Base-by-base conservation (phyloP, 2,797 vertebrate species). In the Syngnathus acus region DNA sequence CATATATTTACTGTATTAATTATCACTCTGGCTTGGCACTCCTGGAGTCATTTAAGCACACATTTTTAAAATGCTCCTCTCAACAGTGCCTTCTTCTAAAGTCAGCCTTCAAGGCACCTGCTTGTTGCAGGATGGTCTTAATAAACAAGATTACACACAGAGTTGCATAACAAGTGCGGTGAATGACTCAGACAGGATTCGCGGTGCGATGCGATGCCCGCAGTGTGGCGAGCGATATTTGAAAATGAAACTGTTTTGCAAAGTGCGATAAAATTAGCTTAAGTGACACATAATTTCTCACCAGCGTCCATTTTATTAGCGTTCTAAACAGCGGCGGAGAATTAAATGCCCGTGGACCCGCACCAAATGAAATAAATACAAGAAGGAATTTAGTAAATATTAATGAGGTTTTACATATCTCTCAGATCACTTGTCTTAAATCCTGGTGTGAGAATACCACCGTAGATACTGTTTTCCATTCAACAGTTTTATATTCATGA, bases 191-290 rank as follows among this genome's bases (percentile, higher is more conserved):
- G 62, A 48, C 45, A 50, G 45, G 26, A 50, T 32, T 50, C 32
- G 26, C 45, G 23, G 45, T 39, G 62, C 23, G 13, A 38, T 37
- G 47, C 45, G 26, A 50, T 38, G 59, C 65, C 70, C 71, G 63
- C 72, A 69, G 74, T 69, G 62, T 50, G 67, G 40, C n/a, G 62
- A 50, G 43, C 37, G 10, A 65, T 61, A 54, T 53, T 68, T 43
- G 59, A 43, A 66, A 78, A 82, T 77, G 11, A 78, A 79, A 71
- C 43, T 53, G 59, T 78, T 75, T 75, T 72, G 68, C 45, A 82
- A 77, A 48, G 62, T 68, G 67, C 73, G 80, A 78, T 83, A 71
- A 72, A 75, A 83, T 66, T 19, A 77, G 67, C 53, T 74, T 70
- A 71, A 62, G 23, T 70, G 61, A 73, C 66, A 74, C 73, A 48